These are phyloP conservation scores for Apotomis betuletana DNA, from an alignment of 2,888 invertebrate genomes.

Conservation along the genomic window DNA sequence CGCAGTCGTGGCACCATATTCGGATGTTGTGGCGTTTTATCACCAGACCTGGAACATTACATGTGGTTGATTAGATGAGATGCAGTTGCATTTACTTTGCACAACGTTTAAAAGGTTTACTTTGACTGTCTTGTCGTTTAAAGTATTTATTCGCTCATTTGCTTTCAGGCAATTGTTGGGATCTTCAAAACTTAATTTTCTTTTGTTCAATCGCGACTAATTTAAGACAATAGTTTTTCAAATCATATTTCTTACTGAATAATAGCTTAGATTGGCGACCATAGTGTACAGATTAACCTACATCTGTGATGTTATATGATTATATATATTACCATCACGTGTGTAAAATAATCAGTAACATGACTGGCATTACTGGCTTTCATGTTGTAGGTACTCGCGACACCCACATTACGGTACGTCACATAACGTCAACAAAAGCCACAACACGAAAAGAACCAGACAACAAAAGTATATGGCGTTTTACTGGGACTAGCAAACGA, in stretches of 20 bases:
- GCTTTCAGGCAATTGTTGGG: too few species aligned
- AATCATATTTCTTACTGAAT: too few species aligned
- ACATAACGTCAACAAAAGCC: conserved; percentile 7
- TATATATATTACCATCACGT: neutral
- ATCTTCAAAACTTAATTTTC: too few species aligned
- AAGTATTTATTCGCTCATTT: too few species aligned
- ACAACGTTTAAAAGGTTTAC: too few species aligned
- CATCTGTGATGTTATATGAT: neutral
- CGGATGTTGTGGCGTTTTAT: conserved; percentile 94
- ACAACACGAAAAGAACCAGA: conserved; percentile 44
- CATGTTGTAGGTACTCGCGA: neutral
- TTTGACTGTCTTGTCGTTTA: too few species aligned
- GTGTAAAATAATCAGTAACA: conserved; percentile 17
- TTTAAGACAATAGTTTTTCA: too few species aligned
- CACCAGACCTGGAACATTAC: conserved; percentile 84
- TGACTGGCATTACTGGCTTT: conserved; percentile 27
- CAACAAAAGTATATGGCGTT: conserved; percentile 44
- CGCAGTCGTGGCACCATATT: conserved; percentile 97
- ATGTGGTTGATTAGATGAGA: neutral
- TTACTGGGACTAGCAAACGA: conserved; percentile 52
- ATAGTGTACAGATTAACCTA: too few species aligned
- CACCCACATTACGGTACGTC: conserved; percentile 10
- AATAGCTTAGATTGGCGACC: too few species aligned
- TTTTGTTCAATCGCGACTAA: too few species aligned
- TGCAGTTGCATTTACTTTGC: too few species aligned